Evolutionary conservation across 2,797 vertebrate genomes (phyloP).

Genomic region (Poeciliopsis gracilis): DNA sequence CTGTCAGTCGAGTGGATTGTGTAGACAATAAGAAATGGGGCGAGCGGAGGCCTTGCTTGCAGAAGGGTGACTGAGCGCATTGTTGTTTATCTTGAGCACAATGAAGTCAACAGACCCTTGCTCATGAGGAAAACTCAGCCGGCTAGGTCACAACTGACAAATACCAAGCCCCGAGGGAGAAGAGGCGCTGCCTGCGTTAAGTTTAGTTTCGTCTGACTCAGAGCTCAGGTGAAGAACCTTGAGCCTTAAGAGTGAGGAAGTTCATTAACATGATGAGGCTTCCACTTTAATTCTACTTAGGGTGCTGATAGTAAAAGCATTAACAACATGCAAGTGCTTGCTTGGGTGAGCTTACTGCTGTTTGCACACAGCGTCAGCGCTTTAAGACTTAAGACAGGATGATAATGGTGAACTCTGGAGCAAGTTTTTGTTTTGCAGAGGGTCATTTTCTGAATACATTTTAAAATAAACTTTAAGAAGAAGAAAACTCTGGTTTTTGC

Average conservation of each 20-base stretch:
- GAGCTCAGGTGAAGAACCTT: constrained; percentile 39
- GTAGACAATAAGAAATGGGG: constrained; percentile 35
- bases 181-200: constrained; percentile 30
- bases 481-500: not conserved
- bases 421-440: not conserved
- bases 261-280: constrained; percentile 18
- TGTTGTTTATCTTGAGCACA: constrained; percentile 57
- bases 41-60: constrained; percentile 23
- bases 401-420: not conserved
- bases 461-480: not conserved
- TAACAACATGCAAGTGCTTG: not conserved
- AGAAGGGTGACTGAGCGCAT: constrained; percentile 34
- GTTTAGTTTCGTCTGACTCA: constrained; percentile 35
- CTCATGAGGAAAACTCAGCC: constrained; percentile 51
- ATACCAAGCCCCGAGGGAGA: constrained; percentile 17
- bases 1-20: constrained; percentile 34
- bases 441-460: not conserved
- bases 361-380: not conserved
- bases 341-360: not conserved
- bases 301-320: not conserved
- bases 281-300: constrained; percentile 1
- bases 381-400: not conserved
- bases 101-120: constrained; percentile 46
- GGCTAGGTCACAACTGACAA: constrained; percentile 56
- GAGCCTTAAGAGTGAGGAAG: constrained; percentile 21